A percentile compares a stretch with the other conserved stretches of the same genome.
These are phyloP conservation scores for Gambusia holbrooki DNA, from an alignment of 2,113 vertebrate genomes.

Conservation along the genomic window DNA sequence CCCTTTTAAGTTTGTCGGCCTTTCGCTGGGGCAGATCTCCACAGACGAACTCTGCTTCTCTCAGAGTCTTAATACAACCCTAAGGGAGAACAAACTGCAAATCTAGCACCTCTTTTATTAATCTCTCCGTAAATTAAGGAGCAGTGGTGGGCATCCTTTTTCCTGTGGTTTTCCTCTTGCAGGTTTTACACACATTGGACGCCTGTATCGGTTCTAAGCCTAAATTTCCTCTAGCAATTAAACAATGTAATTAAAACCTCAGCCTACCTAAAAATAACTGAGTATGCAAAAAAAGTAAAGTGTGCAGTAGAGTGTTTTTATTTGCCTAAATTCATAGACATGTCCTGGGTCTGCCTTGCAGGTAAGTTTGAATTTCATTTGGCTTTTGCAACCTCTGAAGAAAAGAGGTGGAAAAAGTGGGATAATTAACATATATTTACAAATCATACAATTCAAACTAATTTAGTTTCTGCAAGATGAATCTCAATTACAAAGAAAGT, in stretches of 20 bases:
- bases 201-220: constrained; percentile 68
- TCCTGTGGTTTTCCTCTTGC: constrained; percentile 69
- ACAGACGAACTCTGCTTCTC: constrained; percentile 74
- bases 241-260: constrained; percentile 76
- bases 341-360: constrained; percentile 73
- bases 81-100: constrained; percentile 80
- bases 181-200: constrained; percentile 68
- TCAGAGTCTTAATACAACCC: constrained; percentile 79
- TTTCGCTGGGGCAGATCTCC: constrained; percentile 73
- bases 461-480: constrained; percentile 73
- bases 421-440: constrained; percentile 81
- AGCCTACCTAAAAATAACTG: constrained; percentile 67
- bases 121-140: constrained; percentile 76
- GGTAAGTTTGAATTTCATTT: constrained; percentile 80
- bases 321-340: constrained; percentile 71
- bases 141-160: constrained; percentile 72
- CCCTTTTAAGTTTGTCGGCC: constrained; percentile 77
- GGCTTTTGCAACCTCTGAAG: constrained; percentile 48
- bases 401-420: constrained; percentile 60
- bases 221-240: constrained; percentile 78
- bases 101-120: constrained; percentile 80
- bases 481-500: constrained; percentile 71
- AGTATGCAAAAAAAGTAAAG: constrained; percentile 78
- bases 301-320: constrained; percentile 71
- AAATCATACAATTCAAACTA: constrained; percentile 79